These are phyloP conservation scores for Ophiodon elongatus DNA, from an alignment of 2,113 vertebrate species.

Conservation along the genomic window DNA sequence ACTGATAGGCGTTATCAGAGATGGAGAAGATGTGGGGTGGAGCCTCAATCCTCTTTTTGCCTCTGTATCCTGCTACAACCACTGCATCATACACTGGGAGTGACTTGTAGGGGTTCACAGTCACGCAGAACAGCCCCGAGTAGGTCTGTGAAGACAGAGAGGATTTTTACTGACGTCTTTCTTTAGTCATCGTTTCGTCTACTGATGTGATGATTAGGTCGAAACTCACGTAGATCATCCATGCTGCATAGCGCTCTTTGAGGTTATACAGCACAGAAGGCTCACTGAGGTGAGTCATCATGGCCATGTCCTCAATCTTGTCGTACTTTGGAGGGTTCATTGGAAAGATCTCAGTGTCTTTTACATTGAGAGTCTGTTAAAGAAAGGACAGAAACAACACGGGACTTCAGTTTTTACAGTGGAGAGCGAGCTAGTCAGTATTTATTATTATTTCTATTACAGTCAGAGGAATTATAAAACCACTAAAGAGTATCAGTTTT, in stretches of 20 bases:
- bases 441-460: neutral
- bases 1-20: constrained; percentile 84
- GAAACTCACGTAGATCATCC: constrained; percentile 93
- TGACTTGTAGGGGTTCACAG: constrained; percentile 94
- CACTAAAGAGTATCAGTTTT: neutral
- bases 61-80: constrained; percentile 76
- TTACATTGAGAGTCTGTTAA: constrained; percentile 79
- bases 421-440: neutral
- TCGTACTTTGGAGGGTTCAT: constrained; percentile 87
- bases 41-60: constrained; percentile 83
- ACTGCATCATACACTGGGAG: constrained; percentile 87
- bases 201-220: neutral
- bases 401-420: neutral
- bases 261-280: constrained; percentile 88
- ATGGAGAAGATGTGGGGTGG: constrained; percentile 85
- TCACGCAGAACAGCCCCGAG: constrained; percentile 92
- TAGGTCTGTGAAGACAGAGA: constrained; percentile 83
- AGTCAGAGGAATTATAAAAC: neutral
- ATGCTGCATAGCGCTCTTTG: constrained; percentile 92
- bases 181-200: neutral
- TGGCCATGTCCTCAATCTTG: constrained; percentile 87
- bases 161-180: neutral
- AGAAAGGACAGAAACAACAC: constrained; percentile 5
- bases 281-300: constrained; percentile 87
- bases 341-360: constrained; percentile 81